Evolutionary conservation across 2,113 vertebrate species (phyloP), one percentile per base, ranked within the genome.

Genomic region (Columba janthina): DNA sequence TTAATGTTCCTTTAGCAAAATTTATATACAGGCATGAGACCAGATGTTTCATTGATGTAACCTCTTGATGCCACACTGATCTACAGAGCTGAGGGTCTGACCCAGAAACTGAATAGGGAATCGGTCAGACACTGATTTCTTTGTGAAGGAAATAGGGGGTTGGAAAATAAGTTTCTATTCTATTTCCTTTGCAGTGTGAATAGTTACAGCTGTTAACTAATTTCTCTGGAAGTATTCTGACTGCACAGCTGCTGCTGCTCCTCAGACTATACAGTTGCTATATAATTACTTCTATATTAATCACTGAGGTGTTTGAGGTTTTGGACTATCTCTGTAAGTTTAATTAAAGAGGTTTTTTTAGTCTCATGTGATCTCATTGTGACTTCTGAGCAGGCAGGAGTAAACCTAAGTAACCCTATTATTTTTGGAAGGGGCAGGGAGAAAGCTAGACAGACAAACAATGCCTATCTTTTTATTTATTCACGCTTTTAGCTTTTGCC

Each of bases 281-380:
- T 36, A 60, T 16, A 76, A 70, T 42, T 89, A 62, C 56, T 88
- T 88, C 56, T 28, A 50, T 71, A 77, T 50, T 92, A 91, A 89
- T 57, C 36, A 31, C 51, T 77, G 42, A 85, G 61, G 74, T 90
- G 67, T 83, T 75, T 82, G 61, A 78, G 80, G 70, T 61, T 94
- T 93, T 75, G 64, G 81, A 60, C 71, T 92, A 60, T 62, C 67
- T 96, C 89, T 93, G 20, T 44, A 88, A 60, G 54, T 40, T 90
- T 84, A 96, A 78, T 85, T 62, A 89, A 75, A 38, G 56, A 74
- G 62, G 60, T 60, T 92, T 94, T n/a, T 44, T 81, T 64, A 85
- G 38, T 73, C 20, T 67, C 77, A 66, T 77, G 77, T 77, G 77
- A 81, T 77, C 62, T 84, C 60, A 46, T 38, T 19, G 13, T 36